A percentile compares a stretch with the other conserved stretches of the same genome.
Conservation (phyloP, 2,113 vertebrate genomes). For the Centropus bengalensis region DNA sequence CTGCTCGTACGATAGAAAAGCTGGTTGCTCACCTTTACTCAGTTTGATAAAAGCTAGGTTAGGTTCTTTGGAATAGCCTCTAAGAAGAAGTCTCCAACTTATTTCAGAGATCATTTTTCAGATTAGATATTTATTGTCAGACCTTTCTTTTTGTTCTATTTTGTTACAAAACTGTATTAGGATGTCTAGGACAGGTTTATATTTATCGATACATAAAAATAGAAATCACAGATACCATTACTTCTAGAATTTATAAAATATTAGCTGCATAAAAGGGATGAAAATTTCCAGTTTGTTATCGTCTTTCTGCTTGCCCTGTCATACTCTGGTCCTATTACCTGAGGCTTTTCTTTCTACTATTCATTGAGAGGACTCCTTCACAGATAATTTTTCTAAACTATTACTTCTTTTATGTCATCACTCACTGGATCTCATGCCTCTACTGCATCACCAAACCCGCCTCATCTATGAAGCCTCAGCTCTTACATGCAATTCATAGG, state of each 20-base stretch:
- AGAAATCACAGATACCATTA: neutral
- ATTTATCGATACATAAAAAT: neutral
- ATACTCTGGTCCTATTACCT: neutral
- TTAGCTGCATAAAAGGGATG: neutral
- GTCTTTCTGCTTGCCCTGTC: neutral
- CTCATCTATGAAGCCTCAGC: neutral
- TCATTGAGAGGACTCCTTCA: neutral
- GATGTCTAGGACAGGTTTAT: neutral
- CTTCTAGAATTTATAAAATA: neutral
- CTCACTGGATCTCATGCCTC: neutral
- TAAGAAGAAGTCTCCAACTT: neutral
- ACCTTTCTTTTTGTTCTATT: neutral
- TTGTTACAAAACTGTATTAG: neutral
- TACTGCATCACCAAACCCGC: neutral
- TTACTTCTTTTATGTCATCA: neutral
- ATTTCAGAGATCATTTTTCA: neutral
- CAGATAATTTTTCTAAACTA: neutral
- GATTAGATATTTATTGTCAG: neutral
- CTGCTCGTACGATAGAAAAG: neutral
- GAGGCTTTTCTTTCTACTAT: neutral
- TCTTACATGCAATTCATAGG: neutral
- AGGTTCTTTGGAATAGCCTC: neutral
- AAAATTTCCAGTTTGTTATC: neutral
- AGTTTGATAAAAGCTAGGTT: neutral
- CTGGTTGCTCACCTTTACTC: neutral